Conservation (phyloP, 2,113 vertebrate genomes). For the Oxyruncus cristatus region DNA sequence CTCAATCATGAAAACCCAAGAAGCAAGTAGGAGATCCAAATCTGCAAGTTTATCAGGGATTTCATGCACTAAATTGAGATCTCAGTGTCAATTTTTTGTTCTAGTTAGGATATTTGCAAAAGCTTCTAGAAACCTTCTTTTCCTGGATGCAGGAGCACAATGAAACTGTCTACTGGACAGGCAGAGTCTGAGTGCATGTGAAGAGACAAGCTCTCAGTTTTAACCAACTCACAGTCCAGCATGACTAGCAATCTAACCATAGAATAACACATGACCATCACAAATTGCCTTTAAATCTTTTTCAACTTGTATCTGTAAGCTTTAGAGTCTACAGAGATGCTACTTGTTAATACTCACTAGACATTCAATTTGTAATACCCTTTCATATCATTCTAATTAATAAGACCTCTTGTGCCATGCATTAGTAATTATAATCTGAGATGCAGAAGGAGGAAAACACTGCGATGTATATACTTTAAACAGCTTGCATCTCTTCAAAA, state of each 20-base stretch:
- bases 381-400: background rate
- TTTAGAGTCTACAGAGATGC: background rate
- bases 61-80: background rate
- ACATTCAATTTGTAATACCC: background rate
- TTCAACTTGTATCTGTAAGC: background rate
- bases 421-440: background rate
- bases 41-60: background rate
- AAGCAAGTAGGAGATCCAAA: background rate
- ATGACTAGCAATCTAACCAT: background rate
- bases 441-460: background rate
- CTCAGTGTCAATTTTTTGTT: background rate
- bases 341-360: background rate
- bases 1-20: background rate
- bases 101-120: background rate
- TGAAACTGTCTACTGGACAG: background rate
- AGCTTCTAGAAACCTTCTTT: background rate
- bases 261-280: background rate
- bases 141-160: background rate
- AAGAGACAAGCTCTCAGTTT: background rate
- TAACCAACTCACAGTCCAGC: background rate
- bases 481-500: background rate
- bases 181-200: background rate
- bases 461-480: background rate
- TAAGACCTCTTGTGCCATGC: background rate
- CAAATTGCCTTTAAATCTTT: background rate